A percentile compares a stretch with the other conserved stretches of the same genome.
phyloP scores from a whole-genome alignment of 2,888 invertebrate genomes.

The Scaptomyza flava region DNA sequence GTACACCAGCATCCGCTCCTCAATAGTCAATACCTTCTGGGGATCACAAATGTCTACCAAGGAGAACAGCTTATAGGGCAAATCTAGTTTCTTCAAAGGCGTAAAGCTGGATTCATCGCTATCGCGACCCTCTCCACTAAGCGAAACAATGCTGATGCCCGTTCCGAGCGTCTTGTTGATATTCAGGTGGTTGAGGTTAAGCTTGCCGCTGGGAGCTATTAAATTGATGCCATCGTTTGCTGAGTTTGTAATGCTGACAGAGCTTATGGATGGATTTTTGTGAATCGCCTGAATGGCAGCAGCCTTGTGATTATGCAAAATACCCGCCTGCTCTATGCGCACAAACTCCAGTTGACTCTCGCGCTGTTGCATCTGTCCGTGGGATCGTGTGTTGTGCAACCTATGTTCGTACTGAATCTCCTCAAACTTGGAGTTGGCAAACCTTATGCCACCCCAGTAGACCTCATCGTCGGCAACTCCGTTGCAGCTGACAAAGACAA shows the following conservation, averaged over 20 bases:
- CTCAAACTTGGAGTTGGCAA: slow-evolving; percentile 95
- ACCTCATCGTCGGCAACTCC: slow-evolving; percentile 86
- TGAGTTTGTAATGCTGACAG: slow-evolving; percentile 92
- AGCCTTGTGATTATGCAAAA: slow-evolving; percentile 97
- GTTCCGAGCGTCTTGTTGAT: slow-evolving; percentile 93
- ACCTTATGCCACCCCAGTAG: slow-evolving; percentile 98
- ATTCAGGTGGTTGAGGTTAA: slow-evolving; percentile 90
- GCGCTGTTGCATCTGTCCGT: slow-evolving; percentile 88
- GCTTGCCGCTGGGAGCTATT: slow-evolving; percentile 93
- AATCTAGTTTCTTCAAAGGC: slow-evolving; percentile 91
- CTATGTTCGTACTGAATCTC: slow-evolving; percentile 92
- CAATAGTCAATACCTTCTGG: slow-evolving; percentile 94
- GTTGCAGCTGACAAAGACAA: slow-evolving; percentile 96
- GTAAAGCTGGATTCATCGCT: slow-evolving; percentile 94
- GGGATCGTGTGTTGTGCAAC: slow-evolving; percentile 92
- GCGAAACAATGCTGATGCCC: slow-evolving; percentile 94
- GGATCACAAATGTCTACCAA: slow-evolving; percentile 98
- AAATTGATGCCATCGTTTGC: slow-evolving; percentile 97
- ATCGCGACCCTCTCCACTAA: slow-evolving; percentile 96
- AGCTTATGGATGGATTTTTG: slow-evolving; percentile 92
- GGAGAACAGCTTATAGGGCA: slow-evolving; percentile 96
- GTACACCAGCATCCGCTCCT: slow-evolving; percentile 95
- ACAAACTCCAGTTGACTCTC: slow-evolving; percentile 92
- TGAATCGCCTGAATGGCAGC: slow-evolving; percentile 96
- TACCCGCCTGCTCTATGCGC: slow-evolving; percentile 96